Conservation (phyloP, 2,797 vertebrate species). For the Kryptolebias ocellatus region DNA sequence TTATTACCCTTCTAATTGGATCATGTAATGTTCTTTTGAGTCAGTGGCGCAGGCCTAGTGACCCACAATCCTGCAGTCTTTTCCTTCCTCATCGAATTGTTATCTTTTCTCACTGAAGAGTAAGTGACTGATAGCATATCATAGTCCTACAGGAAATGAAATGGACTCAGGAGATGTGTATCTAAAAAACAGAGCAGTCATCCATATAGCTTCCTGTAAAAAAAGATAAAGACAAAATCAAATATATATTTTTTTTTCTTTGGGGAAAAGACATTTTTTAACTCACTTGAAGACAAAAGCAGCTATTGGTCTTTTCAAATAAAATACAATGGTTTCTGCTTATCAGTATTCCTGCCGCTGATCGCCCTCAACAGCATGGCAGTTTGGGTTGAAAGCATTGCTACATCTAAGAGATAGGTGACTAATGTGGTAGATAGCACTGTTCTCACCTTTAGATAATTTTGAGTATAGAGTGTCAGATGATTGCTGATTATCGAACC, state of each 20-base stretch:
- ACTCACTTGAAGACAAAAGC: slow-evolving; percentile 52
- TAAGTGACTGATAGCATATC: slow-evolving; percentile 49
- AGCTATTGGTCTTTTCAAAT: slow-evolving; percentile 53
- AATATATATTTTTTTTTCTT: slow-evolving; percentile 14
- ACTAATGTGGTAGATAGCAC: slow-evolving; percentile 55
- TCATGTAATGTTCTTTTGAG: slow-evolving; percentile 56
- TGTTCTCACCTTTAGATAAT: slow-evolving; percentile 75
- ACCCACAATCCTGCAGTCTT: slow-evolving; percentile 58
- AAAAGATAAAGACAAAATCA: slow-evolving; percentile 40
- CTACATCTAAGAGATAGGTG: slow-evolving; percentile 53
- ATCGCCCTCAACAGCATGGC: slow-evolving; percentile 51
- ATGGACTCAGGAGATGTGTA: slow-evolving; percentile 45
- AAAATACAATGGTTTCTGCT: slow-evolving; percentile 60
- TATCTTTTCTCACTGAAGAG: slow-evolving; percentile 48
- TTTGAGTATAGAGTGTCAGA: slow-evolving; percentile 70
- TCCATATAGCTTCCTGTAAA: slow-evolving; percentile 28
- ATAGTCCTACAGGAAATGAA: slow-evolving; percentile 51
- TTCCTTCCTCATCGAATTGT: slow-evolving; percentile 39
- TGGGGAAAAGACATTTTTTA: neutral
- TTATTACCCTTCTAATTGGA: slow-evolving; percentile 72
- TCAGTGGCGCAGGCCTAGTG: slow-evolving; percentile 45
- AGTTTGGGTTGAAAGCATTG: slow-evolving; percentile 45
- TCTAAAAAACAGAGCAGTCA: slow-evolving; percentile 44
- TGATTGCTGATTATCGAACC: slow-evolving; percentile 78
- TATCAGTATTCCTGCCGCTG: slow-evolving; percentile 71